phyloP scores from a whole-genome alignment of 2,797 vertebrate genomes.

The Siniperca obscura region DNA sequence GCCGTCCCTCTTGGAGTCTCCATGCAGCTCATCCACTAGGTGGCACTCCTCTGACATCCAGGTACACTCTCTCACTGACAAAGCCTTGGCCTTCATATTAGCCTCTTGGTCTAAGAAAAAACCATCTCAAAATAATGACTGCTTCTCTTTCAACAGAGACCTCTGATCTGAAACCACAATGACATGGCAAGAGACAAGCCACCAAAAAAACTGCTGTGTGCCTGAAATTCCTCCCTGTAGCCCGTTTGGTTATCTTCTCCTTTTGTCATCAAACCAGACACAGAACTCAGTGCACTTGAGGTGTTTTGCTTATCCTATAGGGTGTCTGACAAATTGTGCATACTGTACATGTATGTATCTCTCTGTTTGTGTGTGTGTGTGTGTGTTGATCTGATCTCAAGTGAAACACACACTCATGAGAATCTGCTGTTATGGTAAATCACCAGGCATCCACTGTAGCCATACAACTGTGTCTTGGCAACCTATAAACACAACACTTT shows the following conservation, averaged over 20 bases:
- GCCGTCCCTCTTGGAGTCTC: slow-evolving; percentile 44
- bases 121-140: background rate
- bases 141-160: background rate
- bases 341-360: slow-evolving; percentile 7
- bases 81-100: slow-evolving; percentile 75
- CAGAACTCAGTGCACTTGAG: background rate
- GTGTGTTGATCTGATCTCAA: slow-evolving; percentile 33
- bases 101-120: slow-evolving; percentile 21
- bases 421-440: slow-evolving; percentile 44
- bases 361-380: background rate
- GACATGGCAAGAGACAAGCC: background rate
- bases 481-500: slow-evolving; percentile 61
- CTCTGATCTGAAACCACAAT: background rate
- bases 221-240: background rate
- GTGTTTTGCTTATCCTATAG: slow-evolving; percentile 22
- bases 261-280: background rate
- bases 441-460: slow-evolving; percentile 53
- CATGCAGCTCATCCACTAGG: slow-evolving; percentile 49
- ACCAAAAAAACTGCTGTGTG: background rate
- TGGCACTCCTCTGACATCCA: slow-evolving; percentile 81
- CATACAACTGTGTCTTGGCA: slow-evolving; percentile 74
- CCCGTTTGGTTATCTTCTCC: background rate
- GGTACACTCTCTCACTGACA: slow-evolving; percentile 72
- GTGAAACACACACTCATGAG: slow-evolving; percentile 58
- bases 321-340: slow-evolving; percentile 10